Conservation (phyloP, 2,113 vertebrate genomes). For the Promerops cafer region DNA sequence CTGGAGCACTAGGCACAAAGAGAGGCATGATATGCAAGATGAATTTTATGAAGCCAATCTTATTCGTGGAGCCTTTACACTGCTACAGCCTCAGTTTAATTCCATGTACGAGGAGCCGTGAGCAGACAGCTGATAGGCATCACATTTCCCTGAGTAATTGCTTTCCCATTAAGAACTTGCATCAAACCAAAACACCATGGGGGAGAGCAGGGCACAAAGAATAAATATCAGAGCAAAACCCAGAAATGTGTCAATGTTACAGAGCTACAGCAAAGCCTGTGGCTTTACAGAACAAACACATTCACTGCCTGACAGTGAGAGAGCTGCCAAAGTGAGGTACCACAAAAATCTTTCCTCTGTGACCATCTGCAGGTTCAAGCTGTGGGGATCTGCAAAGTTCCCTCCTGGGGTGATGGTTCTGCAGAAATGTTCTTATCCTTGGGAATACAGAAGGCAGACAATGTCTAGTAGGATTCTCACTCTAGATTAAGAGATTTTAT, state of each 20-base stretch:
- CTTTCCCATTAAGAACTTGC: neutral
- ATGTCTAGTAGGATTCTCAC: neutral
- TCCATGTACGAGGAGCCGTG: neutral
- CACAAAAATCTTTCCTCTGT: neutral
- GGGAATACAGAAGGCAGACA: neutral
- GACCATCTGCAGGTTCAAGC: neutral
- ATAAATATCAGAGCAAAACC: neutral
- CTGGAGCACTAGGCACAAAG: neutral
- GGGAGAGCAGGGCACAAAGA: neutral
- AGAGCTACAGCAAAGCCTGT: neutral
- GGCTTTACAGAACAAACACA: neutral
- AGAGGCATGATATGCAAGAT: neutral
- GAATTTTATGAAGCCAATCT: slow-evolving; percentile 18
- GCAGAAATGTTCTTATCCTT: neutral
- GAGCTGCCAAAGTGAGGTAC: neutral
- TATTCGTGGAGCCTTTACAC: neutral
- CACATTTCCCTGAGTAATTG: neutral
- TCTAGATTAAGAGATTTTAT: neutral
- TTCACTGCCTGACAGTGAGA: rapidly evolving
- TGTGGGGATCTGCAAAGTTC: neutral
- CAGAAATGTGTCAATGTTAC: neutral
- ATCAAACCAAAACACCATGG: neutral
- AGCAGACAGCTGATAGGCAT: neutral
- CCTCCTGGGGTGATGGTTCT: rapidly evolving
- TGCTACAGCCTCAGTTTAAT: neutral